Base-by-base conservation (phyloP, 35 echinoderm and acorn worm species). In the Holothuria glaberrima region DNA sequence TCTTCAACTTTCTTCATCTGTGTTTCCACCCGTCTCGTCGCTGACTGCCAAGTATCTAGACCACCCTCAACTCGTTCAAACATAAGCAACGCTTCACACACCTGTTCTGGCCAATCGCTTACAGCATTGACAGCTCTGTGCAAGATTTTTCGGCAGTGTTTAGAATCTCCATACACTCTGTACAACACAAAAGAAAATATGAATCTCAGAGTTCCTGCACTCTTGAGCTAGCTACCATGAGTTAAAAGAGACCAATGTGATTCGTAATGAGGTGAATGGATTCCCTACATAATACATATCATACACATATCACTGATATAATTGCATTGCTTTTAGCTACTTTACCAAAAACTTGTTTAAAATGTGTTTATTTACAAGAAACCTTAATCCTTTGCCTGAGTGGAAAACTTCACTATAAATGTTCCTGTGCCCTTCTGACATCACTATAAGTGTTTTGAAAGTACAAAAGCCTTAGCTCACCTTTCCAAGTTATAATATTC, bases 31-130 rank as follows among this genome's bases (percentile, higher is more conserved):
- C 88, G 92, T 48, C 66, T 91, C 0, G 65, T 82, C n/a, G 97
- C 91, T 33, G 72, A 59, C 28, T 92, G 88, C 81, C 68, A 95
- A 12, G 91, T 91, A 0, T 99, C 93, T 4, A 99, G 63, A 18
- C 93, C 91, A 35, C 97, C 97, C 75, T 99, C 93, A 58, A 95
- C 88, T 60, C 97, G 80, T 36, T 99, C 97, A 94, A 95, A 99
- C 87, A 90, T 99, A 13, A 95, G 31, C 35, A 94, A 71, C 16
- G 93, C 91, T 59, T 94, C 91, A 73, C 91, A 99, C 22, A 99
- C 86, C 1, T 72, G 70, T 68, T 99, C 93, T 0, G 97, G 97
- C 88, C 91, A 93, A 86, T 99, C 93, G 31, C 88, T 95, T 38
- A 88, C 93, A 10, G 93, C 68, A 56, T 94, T 68, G 18, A 95